phyloP scores from a whole-genome alignment of 2,888 invertebrate genomes.

The Apoda limacodes region DNA sequence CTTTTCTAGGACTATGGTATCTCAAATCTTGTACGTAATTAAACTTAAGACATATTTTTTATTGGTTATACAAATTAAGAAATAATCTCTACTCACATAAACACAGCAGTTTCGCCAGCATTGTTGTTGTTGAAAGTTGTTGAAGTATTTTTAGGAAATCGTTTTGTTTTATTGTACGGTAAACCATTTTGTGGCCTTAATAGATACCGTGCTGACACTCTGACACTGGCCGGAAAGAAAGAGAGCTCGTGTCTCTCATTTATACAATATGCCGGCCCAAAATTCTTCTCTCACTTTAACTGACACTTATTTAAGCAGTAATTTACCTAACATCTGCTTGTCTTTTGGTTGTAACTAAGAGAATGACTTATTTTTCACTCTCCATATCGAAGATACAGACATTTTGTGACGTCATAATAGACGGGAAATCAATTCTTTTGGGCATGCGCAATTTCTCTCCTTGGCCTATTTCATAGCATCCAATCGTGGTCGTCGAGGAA shows the following conservation, averaged over 20 bases:
- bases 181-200: slow-evolving; percentile 41
- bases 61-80: no score
- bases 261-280: no score
- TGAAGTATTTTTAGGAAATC: slow-evolving; percentile 33
- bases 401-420: slow-evolving; percentile 60
- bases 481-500: slow-evolving; percentile 37
- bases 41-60: no score
- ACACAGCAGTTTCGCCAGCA: slow-evolving; percentile 43
- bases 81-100: slow-evolving; percentile 43
- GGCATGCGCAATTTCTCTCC: slow-evolving; percentile 53
- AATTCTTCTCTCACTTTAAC: no score
- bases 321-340: slow-evolving; percentile 37
- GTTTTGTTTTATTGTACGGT: slow-evolving; percentile 30
- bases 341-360: slow-evolving; percentile 30
- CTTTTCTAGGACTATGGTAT: no score
- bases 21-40: no score
- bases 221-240: slow-evolving; percentile 29
- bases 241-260: slow-evolving; percentile 25
- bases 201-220: slow-evolving; percentile 40
- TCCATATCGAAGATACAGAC: slow-evolving; percentile 45
- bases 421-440: slow-evolving; percentile 51
- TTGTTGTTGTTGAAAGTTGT: slow-evolving; percentile 29
- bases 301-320: slow-evolving; percentile 1
- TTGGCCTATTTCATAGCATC: slow-evolving; percentile 46
- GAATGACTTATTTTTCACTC: slow-evolving; percentile 39